Conservation (phyloP, 2,113 vertebrate genomes). For the Oreochromis spilurus region DNA sequence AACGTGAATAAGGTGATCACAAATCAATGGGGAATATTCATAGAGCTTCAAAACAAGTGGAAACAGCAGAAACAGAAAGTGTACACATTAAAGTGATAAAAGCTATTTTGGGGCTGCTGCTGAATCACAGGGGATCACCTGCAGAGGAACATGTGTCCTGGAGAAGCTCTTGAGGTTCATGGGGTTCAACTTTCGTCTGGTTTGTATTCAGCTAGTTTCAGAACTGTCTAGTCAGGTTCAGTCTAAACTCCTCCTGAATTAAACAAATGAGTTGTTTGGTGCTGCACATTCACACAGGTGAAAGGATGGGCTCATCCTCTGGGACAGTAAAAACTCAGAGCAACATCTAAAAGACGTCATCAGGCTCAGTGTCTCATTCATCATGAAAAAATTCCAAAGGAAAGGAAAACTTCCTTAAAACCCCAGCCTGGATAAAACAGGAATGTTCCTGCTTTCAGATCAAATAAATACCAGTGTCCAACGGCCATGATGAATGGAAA, state of each 20-base stretch:
- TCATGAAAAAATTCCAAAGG: background rate
- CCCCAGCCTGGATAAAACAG: background rate
- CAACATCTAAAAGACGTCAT: background rate
- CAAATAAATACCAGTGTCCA: background rate
- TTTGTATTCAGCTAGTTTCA: background rate
- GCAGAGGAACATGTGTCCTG: background rate
- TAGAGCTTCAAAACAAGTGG: background rate
- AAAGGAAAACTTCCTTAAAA: background rate
- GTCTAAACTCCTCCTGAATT: fast-evolving
- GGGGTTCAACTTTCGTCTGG: background rate
- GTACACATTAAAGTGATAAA: background rate
- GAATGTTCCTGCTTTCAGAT: background rate
- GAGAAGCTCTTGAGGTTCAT: background rate
- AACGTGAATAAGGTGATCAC: background rate
- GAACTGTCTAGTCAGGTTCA: background rate
- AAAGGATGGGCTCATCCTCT: background rate
- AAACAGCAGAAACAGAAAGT: background rate
- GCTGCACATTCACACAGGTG: background rate
- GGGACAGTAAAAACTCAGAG: background rate
- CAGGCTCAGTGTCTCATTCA: background rate
- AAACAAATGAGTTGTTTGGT: background rate
- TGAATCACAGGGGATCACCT: background rate
- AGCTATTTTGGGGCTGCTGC: background rate
- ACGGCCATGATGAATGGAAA: background rate
- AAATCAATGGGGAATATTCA: background rate